A percentile compares a stretch with the other conserved stretches of the same genome.
These are phyloP conservation scores for Pollenia labialis DNA, from an alignment of 2,888 invertebrate species.

Conservation along the genomic window DNA sequence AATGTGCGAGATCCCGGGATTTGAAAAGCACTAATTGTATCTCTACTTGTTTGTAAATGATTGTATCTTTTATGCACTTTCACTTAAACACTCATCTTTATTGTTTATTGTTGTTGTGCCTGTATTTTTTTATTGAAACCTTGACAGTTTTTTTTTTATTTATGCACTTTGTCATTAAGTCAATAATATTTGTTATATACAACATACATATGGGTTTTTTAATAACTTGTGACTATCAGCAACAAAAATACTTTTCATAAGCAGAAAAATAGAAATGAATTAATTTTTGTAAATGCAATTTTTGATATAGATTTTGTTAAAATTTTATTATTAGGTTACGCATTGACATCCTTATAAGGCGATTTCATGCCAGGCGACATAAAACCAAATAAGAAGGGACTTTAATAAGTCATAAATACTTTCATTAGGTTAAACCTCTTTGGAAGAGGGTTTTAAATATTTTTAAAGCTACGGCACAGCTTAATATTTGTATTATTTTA, in stretches of 20 bases:
- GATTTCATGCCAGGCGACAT: too few species aligned
- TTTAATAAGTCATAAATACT: too few species aligned
- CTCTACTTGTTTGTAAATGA: background rate
- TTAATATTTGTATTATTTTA: too few species aligned
- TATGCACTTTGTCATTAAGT: slow-evolving; percentile 13
- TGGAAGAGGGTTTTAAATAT: too few species aligned
- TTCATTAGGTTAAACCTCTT: too few species aligned
- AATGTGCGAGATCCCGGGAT: too few species aligned
- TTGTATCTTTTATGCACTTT: slow-evolving; percentile 47
- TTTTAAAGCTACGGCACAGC: too few species aligned
- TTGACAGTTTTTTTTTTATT: slow-evolving; percentile 43
- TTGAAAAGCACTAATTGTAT: too few species aligned
- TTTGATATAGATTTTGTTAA: too few species aligned
- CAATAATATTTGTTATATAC: slow-evolving; percentile 16
- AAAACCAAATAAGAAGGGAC: too few species aligned
- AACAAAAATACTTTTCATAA: background rate
- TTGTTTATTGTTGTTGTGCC: slow-evolving; percentile 25
- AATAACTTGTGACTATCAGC: slow-evolving; percentile 2
- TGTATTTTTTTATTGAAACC: slow-evolving; percentile 24
- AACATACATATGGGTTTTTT: background rate
- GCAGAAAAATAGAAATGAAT: background rate
- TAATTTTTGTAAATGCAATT: background rate
- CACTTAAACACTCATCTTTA: slow-evolving; percentile 52
- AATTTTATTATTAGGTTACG: too few species aligned
- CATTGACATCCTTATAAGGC: too few species aligned